phyloP scores from a whole-genome alignment of 2,888 invertebrate genomes.

The Chironomus tentans region DNA sequence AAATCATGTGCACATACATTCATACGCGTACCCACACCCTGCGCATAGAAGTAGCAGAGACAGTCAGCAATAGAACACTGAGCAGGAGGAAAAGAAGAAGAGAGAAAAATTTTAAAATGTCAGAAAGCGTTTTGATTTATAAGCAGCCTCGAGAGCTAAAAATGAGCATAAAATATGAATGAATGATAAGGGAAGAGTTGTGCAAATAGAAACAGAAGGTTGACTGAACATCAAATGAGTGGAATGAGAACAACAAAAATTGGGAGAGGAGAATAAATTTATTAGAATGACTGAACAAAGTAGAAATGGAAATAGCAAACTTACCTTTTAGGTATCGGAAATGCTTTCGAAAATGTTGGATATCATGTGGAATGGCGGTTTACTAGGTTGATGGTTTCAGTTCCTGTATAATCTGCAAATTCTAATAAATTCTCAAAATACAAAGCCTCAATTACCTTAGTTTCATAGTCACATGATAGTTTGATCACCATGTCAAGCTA shows the following conservation, averaged over 20 bases:
- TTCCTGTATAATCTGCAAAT: no score
- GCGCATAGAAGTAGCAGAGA: neutral
- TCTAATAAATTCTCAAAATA: no score
- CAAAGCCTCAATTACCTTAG: no score
- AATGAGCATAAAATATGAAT: slow-evolving; percentile 23
- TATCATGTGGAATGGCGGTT: no score
- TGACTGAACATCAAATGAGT: neutral
- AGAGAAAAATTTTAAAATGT: slow-evolving; percentile 21
- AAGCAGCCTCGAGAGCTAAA: slow-evolving; percentile 20
- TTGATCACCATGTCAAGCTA: no score
- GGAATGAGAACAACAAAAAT: neutral
- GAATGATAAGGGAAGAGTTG: slow-evolving; percentile 2
- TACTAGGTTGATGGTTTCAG: no score
- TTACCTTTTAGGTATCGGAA: no score
- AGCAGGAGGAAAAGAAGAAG: neutral
- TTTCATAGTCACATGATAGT: no score
- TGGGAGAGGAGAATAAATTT: neutral
- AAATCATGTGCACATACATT: neutral
- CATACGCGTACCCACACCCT: neutral
- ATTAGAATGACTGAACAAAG: no score
- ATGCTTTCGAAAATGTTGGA: no score
- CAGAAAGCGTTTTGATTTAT: slow-evolving; percentile 23
- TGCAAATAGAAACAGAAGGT: neutral
- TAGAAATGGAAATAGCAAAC: no score
- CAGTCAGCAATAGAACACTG: neutral